Base-by-base conservation (phyloP, 1,140 invertebrate genomes). In the Delia radicum region DNA sequence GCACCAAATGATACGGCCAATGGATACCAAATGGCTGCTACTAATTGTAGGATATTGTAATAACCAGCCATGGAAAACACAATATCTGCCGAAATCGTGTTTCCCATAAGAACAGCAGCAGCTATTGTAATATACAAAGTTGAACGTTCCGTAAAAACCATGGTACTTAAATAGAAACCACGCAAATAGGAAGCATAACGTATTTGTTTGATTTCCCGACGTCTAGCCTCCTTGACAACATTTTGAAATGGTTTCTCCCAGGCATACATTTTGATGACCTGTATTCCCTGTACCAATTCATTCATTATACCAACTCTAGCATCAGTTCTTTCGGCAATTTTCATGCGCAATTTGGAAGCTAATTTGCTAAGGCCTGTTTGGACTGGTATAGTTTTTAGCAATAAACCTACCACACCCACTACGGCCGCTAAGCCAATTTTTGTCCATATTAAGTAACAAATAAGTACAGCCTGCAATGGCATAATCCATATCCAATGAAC, bases 211-310 rank as follows among this genome's bases (percentile, higher is more conserved):
- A 95, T 91, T 87, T 95, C 93, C 26, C 88, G 82, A 12, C 87
- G 87, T 76, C 93, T 82, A 3, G 88, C 88, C 8, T 80, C 73
- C 7, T 87, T 86, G 0, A 92, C 88, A 0, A 91, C 87, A 28
- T 87, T 87, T 73, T 89, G 88, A 74, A 93, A 93, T 3, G 92
- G 91, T 75, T 89, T 90, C 79, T 94, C 93, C 93, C 93, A 94
- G 2, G 91, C 90, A 78, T 93, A 94, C 92, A 95, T 94, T 87
- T 95, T 95, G 21, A 95, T 92, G 73, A 95, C 91, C 85, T 92
- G 89, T 77, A 92, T 92, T 46, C 91, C 91, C 72, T 88, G 83
- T 26, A 95, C 89, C 21, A 95, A 89, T 87, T 95, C 94, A 79
- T 91, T 94, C 93, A 95, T 95, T n/a, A 94, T 83, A 55, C 92